A percentile compares a stretch with the other conserved stretches of the same genome.
phyloP scores from a whole-genome alignment of 2,113 vertebrate genomes.

The Meles meles region DNA sequence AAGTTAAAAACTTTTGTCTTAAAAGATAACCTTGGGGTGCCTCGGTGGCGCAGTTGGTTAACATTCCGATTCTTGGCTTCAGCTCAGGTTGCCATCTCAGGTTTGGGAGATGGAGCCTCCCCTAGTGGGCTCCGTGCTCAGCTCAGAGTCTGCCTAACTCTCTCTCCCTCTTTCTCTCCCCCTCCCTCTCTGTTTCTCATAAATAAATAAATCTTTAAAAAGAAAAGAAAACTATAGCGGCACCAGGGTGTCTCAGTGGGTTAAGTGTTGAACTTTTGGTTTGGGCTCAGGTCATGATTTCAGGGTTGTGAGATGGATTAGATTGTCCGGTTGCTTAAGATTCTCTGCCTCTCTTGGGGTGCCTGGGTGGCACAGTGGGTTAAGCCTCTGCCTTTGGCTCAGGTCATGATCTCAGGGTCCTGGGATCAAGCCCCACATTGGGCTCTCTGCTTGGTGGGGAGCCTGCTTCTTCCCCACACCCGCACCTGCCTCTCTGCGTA shows the following conservation, averaged over 20 bases:
- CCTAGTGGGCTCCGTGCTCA: not conserved
- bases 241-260: not conserved
- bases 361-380: too few relatives aligned
- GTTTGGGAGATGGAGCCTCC: not conserved
- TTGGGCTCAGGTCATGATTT: not conserved
- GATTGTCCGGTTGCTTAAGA: not conserved
- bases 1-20: not conserved
- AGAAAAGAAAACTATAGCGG: not conserved
- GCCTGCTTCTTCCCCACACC: too few relatives aligned
- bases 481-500: too few relatives aligned
- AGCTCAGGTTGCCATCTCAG: not conserved
- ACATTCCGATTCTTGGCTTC: not conserved
- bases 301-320: not conserved
- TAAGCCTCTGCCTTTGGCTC: too few relatives aligned
- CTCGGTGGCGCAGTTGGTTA: not conserved
- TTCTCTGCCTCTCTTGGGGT: not conserved
- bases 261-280: not conserved
- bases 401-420: too few relatives aligned
- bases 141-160: not conserved
- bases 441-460: too few relatives aligned
- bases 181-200: not conserved
- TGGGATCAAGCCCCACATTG: too few relatives aligned
- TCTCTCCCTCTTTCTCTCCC: too few relatives aligned
- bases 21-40: not conserved
- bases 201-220: not conserved